Base-by-base conservation (phyloP, 2,113 vertebrate species). In the Apeltes quadracus region DNA sequence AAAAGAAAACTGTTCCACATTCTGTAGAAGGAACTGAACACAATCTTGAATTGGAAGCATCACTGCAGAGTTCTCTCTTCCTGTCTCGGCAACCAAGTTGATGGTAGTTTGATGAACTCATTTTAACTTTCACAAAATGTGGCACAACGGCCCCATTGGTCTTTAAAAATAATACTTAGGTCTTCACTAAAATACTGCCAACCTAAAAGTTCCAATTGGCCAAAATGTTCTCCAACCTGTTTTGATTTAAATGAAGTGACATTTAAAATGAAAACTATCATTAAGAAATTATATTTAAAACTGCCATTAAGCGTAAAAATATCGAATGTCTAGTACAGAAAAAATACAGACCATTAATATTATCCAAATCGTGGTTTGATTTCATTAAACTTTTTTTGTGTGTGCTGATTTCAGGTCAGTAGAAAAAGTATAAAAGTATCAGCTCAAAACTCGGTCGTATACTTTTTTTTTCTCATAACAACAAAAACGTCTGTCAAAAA, bases 401-500 rank as follows among this genome's bases (percentile, higher is more conserved):
- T 59, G 56, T 59, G 23, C 39, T 43, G 61, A 61, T 63, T 63
- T 72, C 2, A 54, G 34, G 54, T 63, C 25, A 23, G 39, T 27
- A 59, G 23, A 66, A 79, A 50, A 66, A 50, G 18, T 64, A 62
- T 2, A 76, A 75, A 74, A 20, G 22, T 50, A 64, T 67, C 57
- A 46, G 22, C 62, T 59, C 10, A 64, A 51, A 36, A 10, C 23
- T 57, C 10, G 56, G 41, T 59, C 22, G 14, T 50, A 61, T 41
- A 56, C 13, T 23, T 20, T 55, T 62, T 12, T 48, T 39, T 54
- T n/a, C 16, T 61, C 44, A 34, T 43, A 44, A 73, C 23, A 61
- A 39, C 16, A 83, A 58, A 23, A 83, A 58, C 27, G 51, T 84
- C 57, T 68, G 10, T 68, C 62, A 11, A 71, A 57, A 75, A 56